Base-by-base conservation (phyloP, 2,888 invertebrate species). In the Stenichneumon culpator region DNA sequence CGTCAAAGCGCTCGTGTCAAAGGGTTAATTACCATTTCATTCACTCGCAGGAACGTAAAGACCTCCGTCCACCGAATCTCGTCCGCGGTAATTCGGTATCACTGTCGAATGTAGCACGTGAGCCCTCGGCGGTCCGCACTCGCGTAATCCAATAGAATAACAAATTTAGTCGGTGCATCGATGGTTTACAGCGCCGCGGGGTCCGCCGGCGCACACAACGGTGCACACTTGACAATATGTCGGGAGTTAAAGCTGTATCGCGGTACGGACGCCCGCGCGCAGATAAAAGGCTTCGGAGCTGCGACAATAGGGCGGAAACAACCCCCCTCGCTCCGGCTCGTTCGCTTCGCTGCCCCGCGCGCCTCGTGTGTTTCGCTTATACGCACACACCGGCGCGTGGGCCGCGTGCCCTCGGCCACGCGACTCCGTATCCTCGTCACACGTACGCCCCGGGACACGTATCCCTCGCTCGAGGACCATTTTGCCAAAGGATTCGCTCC, bases 61-160 rank as follows among this genome's bases (percentile, higher is more conserved):
- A 63, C 65, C 19, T 14, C 39, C 22, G 47, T 3, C 32, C 39
- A n/a, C n/a, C 39, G 39, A 50, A 60, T 79, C 63, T 70, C 22
- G 52, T 60, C 47, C 75, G 74, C 70, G 83, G 74, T 75, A 70
- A 50, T 72, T 75, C 75, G 67, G 54, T 68, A 70, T 77, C 50
- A 44, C 36, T 67, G 36, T n/a, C 47, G 28, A 44, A 63, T n/a
- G 44, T 19, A 78, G 68, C 63, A 81, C 81, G 84, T 78, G 77
- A 36, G 47, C 74, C 36, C 47, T 57, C 72, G 39, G 68, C 80
- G 77, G 72, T 70, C 39, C 67, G 32, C 47, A 54, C 73, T 74
- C 82, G 83, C 86, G 87, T 92, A 92, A 93, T 93, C 90, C 91
- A 89, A 90, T 91, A 90, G 89, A 92, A 92, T 90, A 93, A 93